Evolutionary conservation across 2,113 vertebrate genomes (phyloP).

Genomic region (Eira barbara): DNA sequence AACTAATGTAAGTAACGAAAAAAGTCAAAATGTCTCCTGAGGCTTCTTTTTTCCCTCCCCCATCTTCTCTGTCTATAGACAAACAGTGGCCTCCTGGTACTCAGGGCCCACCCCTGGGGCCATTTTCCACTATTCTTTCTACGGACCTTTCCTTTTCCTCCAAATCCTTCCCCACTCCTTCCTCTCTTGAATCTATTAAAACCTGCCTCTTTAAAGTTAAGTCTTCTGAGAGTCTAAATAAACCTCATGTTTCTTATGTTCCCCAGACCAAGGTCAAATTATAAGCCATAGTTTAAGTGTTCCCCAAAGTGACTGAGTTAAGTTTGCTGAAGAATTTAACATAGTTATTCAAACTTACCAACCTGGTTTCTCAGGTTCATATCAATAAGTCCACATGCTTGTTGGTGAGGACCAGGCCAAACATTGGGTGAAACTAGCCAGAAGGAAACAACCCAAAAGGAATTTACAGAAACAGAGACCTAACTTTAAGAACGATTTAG

Average conservation of each 20-base stretch:
- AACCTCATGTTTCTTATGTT: background rate
- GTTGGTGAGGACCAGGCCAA: background rate
- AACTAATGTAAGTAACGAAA: background rate
- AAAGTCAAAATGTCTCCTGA: background rate
- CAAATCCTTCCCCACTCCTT: background rate
- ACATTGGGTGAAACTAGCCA: background rate
- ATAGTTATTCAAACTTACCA: background rate
- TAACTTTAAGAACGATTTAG: background rate
- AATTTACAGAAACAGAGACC: background rate
- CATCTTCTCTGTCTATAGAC: background rate
- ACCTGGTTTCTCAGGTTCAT: background rate
- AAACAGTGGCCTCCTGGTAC: background rate
- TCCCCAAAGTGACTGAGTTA: background rate
- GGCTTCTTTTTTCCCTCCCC: background rate
- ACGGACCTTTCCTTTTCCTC: background rate
- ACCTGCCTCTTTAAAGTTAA: background rate
- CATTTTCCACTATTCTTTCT: background rate
- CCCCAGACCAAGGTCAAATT: background rate
- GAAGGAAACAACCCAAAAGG: background rate
- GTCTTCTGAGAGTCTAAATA: background rate
- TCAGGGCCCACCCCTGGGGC: background rate
- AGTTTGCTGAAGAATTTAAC: background rate
- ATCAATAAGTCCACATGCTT: background rate
- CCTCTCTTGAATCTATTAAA: background rate
- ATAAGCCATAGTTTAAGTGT: background rate